Evolutionary conservation across 1,140 invertebrate species (phyloP).

Genomic region (Pemphigus obesinymphae): DNA sequence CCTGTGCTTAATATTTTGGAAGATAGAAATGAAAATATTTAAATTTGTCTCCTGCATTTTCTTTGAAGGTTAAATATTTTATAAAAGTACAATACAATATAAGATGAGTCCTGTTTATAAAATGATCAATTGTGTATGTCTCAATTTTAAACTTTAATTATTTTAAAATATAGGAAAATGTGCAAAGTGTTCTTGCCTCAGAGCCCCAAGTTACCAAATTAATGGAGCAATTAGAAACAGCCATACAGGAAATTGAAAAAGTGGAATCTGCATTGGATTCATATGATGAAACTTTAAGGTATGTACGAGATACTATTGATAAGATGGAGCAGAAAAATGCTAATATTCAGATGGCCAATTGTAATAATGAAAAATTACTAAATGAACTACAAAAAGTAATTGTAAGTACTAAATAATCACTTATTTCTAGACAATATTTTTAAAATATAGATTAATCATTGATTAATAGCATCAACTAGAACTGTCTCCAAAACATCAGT

Average conservation of each 20-base stretch:
- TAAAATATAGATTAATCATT: constrained; percentile 20
- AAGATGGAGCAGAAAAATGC: constrained; percentile 90
- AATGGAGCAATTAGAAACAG: constrained; percentile 78
- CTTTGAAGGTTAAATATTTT: background rate
- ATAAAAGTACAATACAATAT: background rate
- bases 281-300: constrained; percentile 65
- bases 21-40: background rate
- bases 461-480: constrained; percentile 64
- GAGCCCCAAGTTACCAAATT: constrained; percentile 76
- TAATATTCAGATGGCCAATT: constrained; percentile 78
- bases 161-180: constrained; percentile 62
- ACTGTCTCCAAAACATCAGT: constrained; percentile 65
- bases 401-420: constrained; percentile 54
- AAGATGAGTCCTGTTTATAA: background rate
- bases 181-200: constrained; percentile 78
- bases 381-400: constrained; percentile 75
- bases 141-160: background rate
- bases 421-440: constrained; percentile 22
- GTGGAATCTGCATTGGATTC: constrained; percentile 67
- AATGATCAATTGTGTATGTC: background rate
- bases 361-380: constrained; percentile 74
- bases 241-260: constrained; percentile 69
- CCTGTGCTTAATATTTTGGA: background rate
- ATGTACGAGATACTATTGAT: constrained; percentile 78
- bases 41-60: background rate